phyloP scores from a whole-genome alignment of 1,140 invertebrate species.

The Reticulitermes speratus region DNA sequence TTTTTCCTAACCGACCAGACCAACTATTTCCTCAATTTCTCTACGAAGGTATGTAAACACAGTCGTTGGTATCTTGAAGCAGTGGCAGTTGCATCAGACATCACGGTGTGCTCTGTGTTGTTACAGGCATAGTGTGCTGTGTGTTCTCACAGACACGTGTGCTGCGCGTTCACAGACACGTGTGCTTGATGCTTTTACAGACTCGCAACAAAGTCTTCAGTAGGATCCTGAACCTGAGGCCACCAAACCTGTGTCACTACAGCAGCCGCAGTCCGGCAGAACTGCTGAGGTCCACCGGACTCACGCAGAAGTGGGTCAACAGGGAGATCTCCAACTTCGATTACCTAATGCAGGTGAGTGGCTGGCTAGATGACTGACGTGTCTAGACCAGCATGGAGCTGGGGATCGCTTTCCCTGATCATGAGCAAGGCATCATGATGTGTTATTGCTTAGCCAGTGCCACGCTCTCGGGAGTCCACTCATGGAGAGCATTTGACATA shows the following conservation, averaged over 20 bases:
- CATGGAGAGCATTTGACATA: too few relatives aligned
- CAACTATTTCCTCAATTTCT: conserved; percentile 68
- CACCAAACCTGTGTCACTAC: conserved; percentile 60
- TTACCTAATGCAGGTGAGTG: conserved; percentile 59
- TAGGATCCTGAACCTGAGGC: conserved; percentile 57
- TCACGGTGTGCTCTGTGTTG: background rate
- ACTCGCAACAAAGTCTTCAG: conserved; percentile 63
- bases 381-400: background rate
- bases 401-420: too few relatives aligned
- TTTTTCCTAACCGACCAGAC: conserved; percentile 67
- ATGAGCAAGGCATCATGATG: background rate
- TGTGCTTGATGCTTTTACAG: background rate
- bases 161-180: too few relatives aligned
- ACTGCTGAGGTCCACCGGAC: conserved; percentile 58
- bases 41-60: conserved; percentile 54
- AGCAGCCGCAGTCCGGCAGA: conserved; percentile 62
- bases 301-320: conserved; percentile 66
- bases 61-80: background rate
- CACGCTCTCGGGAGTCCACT: too few relatives aligned
- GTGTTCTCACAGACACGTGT: too few relatives aligned
- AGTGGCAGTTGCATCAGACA: background rate
- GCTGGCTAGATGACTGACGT: background rate
- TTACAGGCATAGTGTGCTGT: background rate
- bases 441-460: background rate
- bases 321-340: conserved; percentile 68